phyloP scores from a whole-genome alignment of 2,888 invertebrate genomes.

The Drosophila falleni region DNA sequence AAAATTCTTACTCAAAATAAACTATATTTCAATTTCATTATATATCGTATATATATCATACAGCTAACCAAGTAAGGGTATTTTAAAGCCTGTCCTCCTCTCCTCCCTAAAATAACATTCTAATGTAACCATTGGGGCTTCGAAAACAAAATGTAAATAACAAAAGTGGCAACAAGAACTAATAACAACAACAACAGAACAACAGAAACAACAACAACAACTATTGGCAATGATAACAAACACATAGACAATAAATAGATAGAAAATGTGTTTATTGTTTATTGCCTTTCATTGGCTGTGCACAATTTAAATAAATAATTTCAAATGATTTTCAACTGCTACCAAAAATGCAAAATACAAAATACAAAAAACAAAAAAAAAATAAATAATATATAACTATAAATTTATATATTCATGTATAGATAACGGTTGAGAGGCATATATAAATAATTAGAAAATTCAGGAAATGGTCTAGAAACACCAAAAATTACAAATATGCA shows the following conservation, averaged over 20 bases:
- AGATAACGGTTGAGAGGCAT: constrained; percentile 1
- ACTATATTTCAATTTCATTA: not conserved
- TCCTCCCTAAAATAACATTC: not conserved
- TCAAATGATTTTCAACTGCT: constrained; percentile 45
- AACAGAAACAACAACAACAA: constrained; percentile 12
- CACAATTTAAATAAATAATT: constrained; percentile 69
- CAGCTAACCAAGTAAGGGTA: too few species aligned
- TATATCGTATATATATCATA: not conserved
- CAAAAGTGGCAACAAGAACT: constrained; percentile 4
- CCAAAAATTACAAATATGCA: constrained; percentile 43
- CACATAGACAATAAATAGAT: constrained; percentile 34
- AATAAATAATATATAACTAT: constrained; percentile 9
- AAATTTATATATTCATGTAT: constrained; percentile 3
- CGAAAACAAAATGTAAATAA: constrained; percentile 16
- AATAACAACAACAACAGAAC: constrained; percentile 18
- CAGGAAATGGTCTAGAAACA: constrained; percentile 50
- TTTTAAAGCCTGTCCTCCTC: not conserved
- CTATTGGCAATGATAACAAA: constrained; percentile 12
- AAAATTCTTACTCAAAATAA: not conserved
- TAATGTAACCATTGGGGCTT: not conserved
- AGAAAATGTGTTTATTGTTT: constrained; percentile 60
- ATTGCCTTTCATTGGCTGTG: constrained; percentile 30
- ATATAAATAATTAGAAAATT: constrained; percentile 17
- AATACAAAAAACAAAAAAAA: constrained; percentile 1
- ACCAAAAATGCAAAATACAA: constrained; percentile 25